Evolutionary conservation across 2,113 vertebrate genomes (phyloP).

Genomic region (Alaudala cheleensis): DNA sequence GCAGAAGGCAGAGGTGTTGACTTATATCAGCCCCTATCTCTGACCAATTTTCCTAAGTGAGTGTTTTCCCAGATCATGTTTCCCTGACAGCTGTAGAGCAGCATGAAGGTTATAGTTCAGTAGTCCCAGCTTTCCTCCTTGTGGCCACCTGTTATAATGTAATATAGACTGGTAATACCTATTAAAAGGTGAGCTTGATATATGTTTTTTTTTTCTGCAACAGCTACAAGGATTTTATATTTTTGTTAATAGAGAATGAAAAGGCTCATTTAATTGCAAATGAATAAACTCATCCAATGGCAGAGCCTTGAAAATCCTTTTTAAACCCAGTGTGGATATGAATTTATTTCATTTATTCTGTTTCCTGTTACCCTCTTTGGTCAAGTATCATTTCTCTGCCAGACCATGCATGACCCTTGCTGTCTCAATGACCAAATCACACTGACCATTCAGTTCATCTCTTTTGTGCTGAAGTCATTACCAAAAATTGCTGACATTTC

Average conservation of each 20-base stretch:
- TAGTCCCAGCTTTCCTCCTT: background rate
- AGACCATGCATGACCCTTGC: background rate
- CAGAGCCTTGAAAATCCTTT: background rate
- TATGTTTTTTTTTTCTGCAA: background rate
- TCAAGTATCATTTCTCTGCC: background rate
- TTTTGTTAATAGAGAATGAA: background rate
- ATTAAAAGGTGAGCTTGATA: background rate
- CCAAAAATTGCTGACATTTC: background rate
- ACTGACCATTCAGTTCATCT: background rate
- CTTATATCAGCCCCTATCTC: background rate
- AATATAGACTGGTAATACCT: background rate
- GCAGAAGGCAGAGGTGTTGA: background rate
- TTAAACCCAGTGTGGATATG: background rate
- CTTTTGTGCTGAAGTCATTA: background rate
- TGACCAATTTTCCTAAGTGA: background rate
- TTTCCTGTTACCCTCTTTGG: background rate
- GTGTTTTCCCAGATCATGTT: background rate
- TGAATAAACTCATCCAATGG: background rate
- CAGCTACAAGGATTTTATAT: background rate
- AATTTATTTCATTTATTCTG: background rate
- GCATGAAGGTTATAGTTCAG: background rate
- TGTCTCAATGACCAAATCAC: background rate
- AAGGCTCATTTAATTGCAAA: background rate
- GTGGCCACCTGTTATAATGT: background rate
- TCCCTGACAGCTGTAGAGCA: background rate